Evolutionary conservation across 2,797 vertebrate species (phyloP).

Genomic region (Sparus aurata): DNA sequence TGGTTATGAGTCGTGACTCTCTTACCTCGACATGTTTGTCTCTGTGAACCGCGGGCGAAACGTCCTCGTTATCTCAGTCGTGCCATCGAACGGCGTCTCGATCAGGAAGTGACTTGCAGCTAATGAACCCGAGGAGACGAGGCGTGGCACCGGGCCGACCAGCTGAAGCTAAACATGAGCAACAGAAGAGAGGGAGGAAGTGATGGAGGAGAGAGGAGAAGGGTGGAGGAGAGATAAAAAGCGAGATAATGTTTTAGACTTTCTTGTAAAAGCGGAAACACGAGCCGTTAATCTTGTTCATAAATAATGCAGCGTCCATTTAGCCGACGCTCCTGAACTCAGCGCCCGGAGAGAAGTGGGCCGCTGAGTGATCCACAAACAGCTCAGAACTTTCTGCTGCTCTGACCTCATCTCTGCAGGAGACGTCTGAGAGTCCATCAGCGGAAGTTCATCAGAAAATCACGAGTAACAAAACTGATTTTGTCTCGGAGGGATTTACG

Average conservation of each 20-base stretch:
- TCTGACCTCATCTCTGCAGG: too few species aligned
- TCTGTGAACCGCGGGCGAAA: not conserved
- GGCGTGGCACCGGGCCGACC: not conserved
- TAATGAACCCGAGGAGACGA: constrained; percentile 26
- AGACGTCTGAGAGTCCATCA: too few species aligned
- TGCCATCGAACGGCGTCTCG: not conserved
- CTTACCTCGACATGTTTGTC: not conserved
- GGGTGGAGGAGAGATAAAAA: constrained; percentile 12
- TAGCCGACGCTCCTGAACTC: constrained; percentile 38
- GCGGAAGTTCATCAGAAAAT: too few species aligned
- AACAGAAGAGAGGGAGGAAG: too few species aligned
- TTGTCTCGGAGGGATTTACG: too few species aligned
- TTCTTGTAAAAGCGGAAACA: constrained; percentile 42
- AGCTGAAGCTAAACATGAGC: not conserved
- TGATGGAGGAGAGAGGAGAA: too few species aligned
- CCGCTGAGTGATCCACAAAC: too few species aligned
- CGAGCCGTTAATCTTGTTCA: constrained; percentile 45
- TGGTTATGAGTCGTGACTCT: not conserved
- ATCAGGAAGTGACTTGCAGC: not conserved
- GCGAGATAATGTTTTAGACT: constrained; percentile 34
- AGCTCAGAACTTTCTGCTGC: too few species aligned
- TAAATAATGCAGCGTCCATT: constrained; percentile 56
- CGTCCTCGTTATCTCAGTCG: constrained; percentile 6
- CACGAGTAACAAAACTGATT: too few species aligned
- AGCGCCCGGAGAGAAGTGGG: not conserved